Evolutionary conservation across 23 tunicate species (phyloP), one percentile per base, ranked within the genome.

Genomic region (Ciona savignyi): DNA sequence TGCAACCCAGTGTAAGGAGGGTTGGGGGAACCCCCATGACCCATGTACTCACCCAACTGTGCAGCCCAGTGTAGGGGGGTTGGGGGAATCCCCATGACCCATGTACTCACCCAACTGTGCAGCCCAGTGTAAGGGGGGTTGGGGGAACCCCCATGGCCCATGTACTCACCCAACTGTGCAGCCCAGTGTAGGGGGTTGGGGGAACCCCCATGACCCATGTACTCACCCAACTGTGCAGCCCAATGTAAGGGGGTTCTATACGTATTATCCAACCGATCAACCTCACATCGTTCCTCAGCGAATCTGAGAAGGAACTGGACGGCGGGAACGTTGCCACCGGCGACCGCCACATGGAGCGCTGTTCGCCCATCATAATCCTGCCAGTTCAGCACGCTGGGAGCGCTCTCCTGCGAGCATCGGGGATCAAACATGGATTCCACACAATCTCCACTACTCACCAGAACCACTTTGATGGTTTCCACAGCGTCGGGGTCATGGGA

Each of bases 141-240:
- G n/a, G n/a, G n/a, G n/a, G n/a, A n/a, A n/a, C n/a, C n/a, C n/a
- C n/a, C n/a, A n/a, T n/a, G n/a, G n/a, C n/a, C n/a, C n/a, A n/a
- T n/a, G n/a, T n/a, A n/a, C n/a, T n/a, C n/a, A n/a, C n/a, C n/a
- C n/a, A n/a, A n/a, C n/a, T n/a, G n/a, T n/a, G n/a, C n/a, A n/a
- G n/a, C n/a, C n/a, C n/a, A n/a, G n/a, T n/a, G n/a, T n/a, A n/a
- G n/a, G n/a, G n/a, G n/a, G n/a, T n/a, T n/a, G n/a, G n/a, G n/a
- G n/a, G n/a, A n/a, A n/a, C n/a, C n/a, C n/a, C n/a, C n/a, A n/a
- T n/a, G n/a, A n/a, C n/a, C n/a, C n/a, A n/a, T n/a, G n/a, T n/a
- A n/a, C n/a, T n/a, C n/a, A n/a, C 99, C 99, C 3, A 95, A 73
- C 51, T 95, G 99, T 22, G 96, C 96, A 0, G 99, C 99, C 96